Conservation (phyloP, 2,113 vertebrate species). For the Grantiella picta region DNA sequence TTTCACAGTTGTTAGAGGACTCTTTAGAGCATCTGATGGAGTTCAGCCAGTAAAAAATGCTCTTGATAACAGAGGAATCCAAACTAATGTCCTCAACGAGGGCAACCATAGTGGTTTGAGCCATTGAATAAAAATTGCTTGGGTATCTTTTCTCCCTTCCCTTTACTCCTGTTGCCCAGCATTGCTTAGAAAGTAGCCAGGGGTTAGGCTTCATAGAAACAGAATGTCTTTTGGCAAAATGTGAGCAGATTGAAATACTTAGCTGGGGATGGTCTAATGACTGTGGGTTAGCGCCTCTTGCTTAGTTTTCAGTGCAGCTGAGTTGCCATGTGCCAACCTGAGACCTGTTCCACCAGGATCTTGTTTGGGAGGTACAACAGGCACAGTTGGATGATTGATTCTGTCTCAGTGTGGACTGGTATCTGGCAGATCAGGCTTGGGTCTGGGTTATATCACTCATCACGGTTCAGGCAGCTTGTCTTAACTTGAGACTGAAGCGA, state of each 20-base stretch:
- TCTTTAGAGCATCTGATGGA: neutral
- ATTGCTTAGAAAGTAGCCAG: neutral
- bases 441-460: neutral
- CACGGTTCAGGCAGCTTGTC: rapidly evolving
- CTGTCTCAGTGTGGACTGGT: neutral
- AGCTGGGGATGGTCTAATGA: neutral
- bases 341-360: neutral
- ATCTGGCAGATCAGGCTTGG: neutral
- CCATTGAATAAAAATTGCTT: neutral
- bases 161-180: neutral
- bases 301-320: neutral
- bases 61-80: neutral
- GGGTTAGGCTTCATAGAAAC: neutral
- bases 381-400: neutral
- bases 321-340: neutral
- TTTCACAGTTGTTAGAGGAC: neutral
- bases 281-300: neutral
- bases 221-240: neutral
- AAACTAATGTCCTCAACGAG: neutral
- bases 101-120: neutral
- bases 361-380: neutral
- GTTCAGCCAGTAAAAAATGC: neutral
- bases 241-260: neutral
- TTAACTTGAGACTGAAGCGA: neutral
- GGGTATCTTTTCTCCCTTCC: neutral